phyloP scores from a whole-genome alignment of 2,113 vertebrate genomes.

The Alligator mississippiensis region DNA sequence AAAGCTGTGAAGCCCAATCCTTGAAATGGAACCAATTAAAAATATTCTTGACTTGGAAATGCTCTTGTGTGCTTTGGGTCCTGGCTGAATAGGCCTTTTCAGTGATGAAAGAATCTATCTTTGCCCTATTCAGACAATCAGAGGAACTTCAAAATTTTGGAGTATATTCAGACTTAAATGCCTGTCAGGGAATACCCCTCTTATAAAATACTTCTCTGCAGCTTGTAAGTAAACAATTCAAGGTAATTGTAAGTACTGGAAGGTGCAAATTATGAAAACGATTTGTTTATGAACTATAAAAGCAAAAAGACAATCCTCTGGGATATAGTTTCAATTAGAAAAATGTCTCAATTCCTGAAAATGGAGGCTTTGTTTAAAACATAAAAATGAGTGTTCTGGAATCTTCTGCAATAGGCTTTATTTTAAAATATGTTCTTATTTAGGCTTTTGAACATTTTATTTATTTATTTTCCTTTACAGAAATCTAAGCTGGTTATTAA shows the following conservation, averaged over 20 bases:
- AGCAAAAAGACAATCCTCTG: neutral
- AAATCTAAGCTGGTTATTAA: neutral
- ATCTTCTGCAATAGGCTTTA: neutral
- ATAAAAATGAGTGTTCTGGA: neutral
- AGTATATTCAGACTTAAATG: neutral
- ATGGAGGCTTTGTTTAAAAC: neutral
- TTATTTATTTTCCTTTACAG: neutral
- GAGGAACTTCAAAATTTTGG: neutral
- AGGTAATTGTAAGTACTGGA: neutral
- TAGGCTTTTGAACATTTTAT: neutral
- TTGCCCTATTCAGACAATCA: neutral
- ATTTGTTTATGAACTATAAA: slow-evolving; percentile 1
- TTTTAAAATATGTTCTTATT: neutral
- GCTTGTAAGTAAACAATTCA: neutral
- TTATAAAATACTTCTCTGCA: neutral
- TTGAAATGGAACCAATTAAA: slow-evolving; percentile 66
- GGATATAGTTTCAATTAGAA: neutral
- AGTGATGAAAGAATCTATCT: neutral
- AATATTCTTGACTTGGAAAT: slow-evolving; percentile 25
- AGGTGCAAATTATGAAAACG: neutral
- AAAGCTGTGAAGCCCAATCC: neutral
- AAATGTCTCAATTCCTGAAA: neutral
- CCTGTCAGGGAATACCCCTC: neutral
- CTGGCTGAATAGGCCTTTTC: neutral
- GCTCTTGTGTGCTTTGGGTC: neutral